A percentile compares a stretch with the other conserved stretches of the same genome.
These are phyloP conservation scores for Uria lomvia DNA, from an alignment of 2,113 vertebrate genomes.

Conservation along the genomic window DNA sequence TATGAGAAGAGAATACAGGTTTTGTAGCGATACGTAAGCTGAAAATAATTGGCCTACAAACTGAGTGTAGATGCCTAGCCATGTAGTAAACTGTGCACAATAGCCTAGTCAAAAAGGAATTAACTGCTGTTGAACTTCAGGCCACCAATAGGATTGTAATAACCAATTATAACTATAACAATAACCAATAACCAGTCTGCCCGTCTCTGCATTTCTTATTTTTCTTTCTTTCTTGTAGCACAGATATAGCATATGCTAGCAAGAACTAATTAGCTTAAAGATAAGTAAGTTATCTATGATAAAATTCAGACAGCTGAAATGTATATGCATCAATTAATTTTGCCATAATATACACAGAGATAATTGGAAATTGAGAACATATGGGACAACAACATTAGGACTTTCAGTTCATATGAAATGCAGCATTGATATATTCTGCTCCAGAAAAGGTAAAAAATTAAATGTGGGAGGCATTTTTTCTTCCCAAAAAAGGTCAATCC, in stretches of 20 bases:
- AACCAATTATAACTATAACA: no score
- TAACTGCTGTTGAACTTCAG: neutral
- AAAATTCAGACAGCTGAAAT: neutral
- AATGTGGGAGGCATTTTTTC: neutral
- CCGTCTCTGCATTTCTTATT: neutral
- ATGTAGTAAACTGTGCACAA: neutral
- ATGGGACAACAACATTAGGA: neutral
- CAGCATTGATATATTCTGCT: neutral
- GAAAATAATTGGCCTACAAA: neutral
- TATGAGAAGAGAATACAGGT: neutral
- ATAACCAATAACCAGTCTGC: neutral
- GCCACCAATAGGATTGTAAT: neutral
- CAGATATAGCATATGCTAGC: neutral
- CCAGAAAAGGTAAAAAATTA: neutral
- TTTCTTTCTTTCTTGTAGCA: neutral
- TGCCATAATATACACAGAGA: neutral
- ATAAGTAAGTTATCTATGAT: neutral
- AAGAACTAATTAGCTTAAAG: neutral
- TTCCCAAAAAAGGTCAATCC: neutral
- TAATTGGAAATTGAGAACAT: neutral
- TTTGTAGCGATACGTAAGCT: neutral
- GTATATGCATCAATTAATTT: neutral
- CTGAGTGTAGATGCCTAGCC: neutral
- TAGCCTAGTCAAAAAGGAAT: neutral
- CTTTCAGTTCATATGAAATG: neutral